A percentile compares a stretch with the other conserved stretches of the same genome.
phyloP scores from a whole-genome alignment of 2,113 vertebrate species.

The Camelus bactrianus region DNA sequence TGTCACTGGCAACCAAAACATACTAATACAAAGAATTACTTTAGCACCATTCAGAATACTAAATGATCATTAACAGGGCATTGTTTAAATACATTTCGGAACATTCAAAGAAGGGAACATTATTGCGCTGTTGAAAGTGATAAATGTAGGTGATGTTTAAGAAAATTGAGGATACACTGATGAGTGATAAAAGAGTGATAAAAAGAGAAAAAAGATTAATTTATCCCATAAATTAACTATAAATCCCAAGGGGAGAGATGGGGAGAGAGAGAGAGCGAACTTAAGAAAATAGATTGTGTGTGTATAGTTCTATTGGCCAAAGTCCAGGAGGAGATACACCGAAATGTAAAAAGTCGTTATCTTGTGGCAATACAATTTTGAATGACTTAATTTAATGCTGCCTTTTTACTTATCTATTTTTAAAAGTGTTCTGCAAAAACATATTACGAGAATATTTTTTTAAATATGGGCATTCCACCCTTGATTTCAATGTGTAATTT shows the following conservation, averaged over 20 bases:
- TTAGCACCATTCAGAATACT: not conserved
- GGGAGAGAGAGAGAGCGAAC: not conserved
- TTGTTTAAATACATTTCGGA: not conserved
- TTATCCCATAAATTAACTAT: conserved; percentile 21
- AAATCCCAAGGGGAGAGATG: not conserved
- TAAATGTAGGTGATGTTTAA: not conserved
- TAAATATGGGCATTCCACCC: not conserved
- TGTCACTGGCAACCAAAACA: not conserved
- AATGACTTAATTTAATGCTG: conserved; percentile 17
- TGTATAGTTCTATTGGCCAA: not conserved
- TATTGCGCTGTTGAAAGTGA: not conserved
- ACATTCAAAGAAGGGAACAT: not conserved
- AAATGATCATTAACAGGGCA: not conserved
- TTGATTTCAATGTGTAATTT: not conserved
- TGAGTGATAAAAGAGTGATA: not conserved
- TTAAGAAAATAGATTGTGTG: not conserved
- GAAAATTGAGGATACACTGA: not conserved
- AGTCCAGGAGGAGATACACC: not conserved
- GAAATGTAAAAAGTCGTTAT: conserved; percentile 6
- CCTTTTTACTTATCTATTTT: not conserved
- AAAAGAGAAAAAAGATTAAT: not conserved
- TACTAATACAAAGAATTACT: conserved; percentile 23
- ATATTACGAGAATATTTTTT: not conserved
- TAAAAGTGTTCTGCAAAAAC: not conserved
- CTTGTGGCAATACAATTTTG: not conserved